Base-by-base conservation (phyloP, 2,888 invertebrate genomes). In the Aphidius colemani region DNA sequence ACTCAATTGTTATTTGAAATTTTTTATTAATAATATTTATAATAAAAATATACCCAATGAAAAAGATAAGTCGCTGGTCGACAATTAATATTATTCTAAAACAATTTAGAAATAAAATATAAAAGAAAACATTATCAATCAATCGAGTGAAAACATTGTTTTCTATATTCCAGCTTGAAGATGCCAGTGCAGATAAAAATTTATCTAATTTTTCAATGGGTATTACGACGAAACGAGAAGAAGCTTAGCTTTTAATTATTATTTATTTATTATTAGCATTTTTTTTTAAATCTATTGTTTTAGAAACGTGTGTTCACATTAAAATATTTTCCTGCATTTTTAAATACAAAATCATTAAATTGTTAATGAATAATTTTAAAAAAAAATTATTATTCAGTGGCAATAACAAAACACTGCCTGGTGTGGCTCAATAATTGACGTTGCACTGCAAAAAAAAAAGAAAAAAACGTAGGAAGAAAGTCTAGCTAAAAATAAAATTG, bases 371-470 rank as follows among this genome's bases (percentile, higher is more conserved):
- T 49, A 64, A 66, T 56, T 7, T 41, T 64, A 59, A 61, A 11
- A 53, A 55, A 63, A 63, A 45, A 61, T 61, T 60, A 62, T 62
- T 46, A 59, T 53, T 59, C 57, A 59, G 61, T 69, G 67, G 3
- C 30, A 30, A 30, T 30, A 69, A 75, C 69, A 74, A 72, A 73
- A 75, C 78, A 78, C 78, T 79, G 79, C 79, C 79, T 72, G 74
- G 73, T 71, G 70, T 75, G 79, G 78, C 79, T 78, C 78, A 78
- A 79, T 77, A 78, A 72, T 77, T 74, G 66, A 57, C 46, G 7
- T 11, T 2, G 70, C 69, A 70, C 68, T 68, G 67, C 69, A 72
- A 71, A 30, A 30, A 30, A 30, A 5, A 30, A 30, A 30, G n/a
- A n/a, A 30, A 74, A 70, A 56, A 75, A 75, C 75, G 77, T 72